Evolutionary conservation across 2,113 vertebrate species (phyloP).

Genomic region (Crypturellus undulatus): DNA sequence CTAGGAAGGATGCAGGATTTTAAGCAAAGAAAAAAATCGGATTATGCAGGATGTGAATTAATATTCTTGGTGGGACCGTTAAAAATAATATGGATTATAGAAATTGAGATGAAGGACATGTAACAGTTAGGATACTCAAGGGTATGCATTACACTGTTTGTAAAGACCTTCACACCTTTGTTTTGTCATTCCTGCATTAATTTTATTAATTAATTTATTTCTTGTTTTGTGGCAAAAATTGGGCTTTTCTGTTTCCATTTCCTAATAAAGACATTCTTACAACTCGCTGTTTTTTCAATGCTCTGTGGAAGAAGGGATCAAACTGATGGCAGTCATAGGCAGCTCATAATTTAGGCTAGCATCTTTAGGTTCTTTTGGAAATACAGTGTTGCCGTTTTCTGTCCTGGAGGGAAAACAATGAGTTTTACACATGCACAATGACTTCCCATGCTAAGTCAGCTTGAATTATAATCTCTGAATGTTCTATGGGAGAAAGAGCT

Average conservation of each 20-base stretch:
- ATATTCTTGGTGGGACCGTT: neutral
- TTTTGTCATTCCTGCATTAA: too few species aligned
- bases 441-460: slow-evolving; percentile 33
- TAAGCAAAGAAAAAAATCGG: neutral
- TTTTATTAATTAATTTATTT: neutral
- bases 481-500: neutral
- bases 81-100: too few species aligned
- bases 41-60: neutral
- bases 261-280: neutral
- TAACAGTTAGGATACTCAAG: neutral
- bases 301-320: neutral
- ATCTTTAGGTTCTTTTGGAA: neutral
- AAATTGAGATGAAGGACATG: neutral
- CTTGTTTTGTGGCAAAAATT: neutral
- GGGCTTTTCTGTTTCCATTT: neutral
- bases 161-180: neutral
- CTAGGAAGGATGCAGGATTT: neutral
- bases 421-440: neutral
- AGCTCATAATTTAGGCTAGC: neutral
- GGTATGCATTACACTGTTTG: neutral
- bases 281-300: neutral
- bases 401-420: neutral
- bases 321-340: neutral
- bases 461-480: neutral
- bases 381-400: neutral